A percentile compares a stretch with the other conserved stretches of the same genome.
Conservation (phyloP, 2,888 invertebrate species). For the Tridacna crocea region DNA sequence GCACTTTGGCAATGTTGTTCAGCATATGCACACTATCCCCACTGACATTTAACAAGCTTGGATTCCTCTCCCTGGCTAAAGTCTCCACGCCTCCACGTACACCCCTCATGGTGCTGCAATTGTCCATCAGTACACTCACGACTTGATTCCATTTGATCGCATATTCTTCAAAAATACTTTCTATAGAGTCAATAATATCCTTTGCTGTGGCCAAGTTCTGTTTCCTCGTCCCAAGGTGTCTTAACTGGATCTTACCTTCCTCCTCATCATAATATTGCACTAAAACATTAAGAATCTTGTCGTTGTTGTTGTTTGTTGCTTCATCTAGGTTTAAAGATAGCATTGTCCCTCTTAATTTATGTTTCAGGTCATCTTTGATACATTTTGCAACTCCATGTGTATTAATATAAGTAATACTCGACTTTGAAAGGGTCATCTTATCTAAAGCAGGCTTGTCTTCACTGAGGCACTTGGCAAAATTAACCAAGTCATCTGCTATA, state of each 20-base stretch:
- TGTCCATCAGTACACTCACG: constrained; percentile 43
- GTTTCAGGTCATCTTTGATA: constrained; percentile 29
- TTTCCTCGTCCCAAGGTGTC: constrained; percentile 32
- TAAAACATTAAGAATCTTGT: constrained; percentile 40
- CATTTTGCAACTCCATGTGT: constrained; percentile 32
- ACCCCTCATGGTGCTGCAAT: constrained; percentile 49
- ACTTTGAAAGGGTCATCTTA: constrained; percentile 21
- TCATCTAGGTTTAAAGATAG: constrained; percentile 38
- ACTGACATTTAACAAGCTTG: constrained; percentile 31
- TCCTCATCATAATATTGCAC: constrained; percentile 37
- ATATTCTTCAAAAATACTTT: constrained; percentile 29
- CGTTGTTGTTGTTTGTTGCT: constrained; percentile 48
- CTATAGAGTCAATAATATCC: constrained; percentile 21
- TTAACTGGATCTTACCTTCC: background rate
- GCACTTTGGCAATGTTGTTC: constrained; percentile 38
- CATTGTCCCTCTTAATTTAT: constrained; percentile 13
- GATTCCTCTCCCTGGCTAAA: constrained; percentile 29
- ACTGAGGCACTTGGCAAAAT: constrained; percentile 24
- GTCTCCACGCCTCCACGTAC: constrained; percentile 35
- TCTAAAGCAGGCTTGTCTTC: constrained; percentile 37
- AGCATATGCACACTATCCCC: constrained; percentile 44
- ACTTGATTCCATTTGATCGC: constrained; percentile 28
- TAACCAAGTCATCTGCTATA: constrained; percentile 34
- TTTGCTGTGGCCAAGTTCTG: constrained; percentile 37
- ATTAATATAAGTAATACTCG: constrained; percentile 38